Conservation (phyloP, 2,888 invertebrate genomes). For the Trileptium ribeirensis region DNA sequence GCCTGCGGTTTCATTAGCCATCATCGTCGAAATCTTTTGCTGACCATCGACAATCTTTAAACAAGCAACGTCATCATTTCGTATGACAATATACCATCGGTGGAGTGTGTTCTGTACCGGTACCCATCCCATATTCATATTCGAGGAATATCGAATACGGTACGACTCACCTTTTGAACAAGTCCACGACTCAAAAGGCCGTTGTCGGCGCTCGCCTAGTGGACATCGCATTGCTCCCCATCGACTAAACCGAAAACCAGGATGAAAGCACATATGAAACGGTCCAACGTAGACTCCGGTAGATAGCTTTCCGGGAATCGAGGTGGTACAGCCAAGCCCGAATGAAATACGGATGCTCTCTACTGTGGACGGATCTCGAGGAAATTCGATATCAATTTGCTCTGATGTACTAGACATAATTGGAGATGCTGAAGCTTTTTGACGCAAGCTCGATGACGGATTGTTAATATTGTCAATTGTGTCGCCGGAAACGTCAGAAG, state of each 20-base stretch:
- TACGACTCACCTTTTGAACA: neutral
- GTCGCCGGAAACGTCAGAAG: no score
- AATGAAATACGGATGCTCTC: neutral
- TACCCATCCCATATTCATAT: neutral
- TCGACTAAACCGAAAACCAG: neutral
- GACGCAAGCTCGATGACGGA: no score
- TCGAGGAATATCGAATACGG: neutral
- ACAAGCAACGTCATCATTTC: no score
- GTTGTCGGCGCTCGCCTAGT: neutral
- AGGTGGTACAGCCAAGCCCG: neutral
- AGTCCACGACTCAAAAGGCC: no score
- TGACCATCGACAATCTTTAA: no score
- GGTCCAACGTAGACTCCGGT: neutral
- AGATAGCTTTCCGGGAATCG: neutral
- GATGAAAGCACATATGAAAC: neutral
- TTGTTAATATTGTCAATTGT: no score
- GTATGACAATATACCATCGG: neutral
- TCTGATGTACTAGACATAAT: no score
- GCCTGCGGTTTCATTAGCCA: no score
- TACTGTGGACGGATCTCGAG: no score
- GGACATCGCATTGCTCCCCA: neutral
- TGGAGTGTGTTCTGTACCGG: neutral
- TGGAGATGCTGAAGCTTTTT: no score
- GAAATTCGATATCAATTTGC: no score
- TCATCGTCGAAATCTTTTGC: no score